These are phyloP conservation scores for Labrus mixtus DNA, from an alignment of 2,113 vertebrate genomes.

Conservation along the genomic window DNA sequence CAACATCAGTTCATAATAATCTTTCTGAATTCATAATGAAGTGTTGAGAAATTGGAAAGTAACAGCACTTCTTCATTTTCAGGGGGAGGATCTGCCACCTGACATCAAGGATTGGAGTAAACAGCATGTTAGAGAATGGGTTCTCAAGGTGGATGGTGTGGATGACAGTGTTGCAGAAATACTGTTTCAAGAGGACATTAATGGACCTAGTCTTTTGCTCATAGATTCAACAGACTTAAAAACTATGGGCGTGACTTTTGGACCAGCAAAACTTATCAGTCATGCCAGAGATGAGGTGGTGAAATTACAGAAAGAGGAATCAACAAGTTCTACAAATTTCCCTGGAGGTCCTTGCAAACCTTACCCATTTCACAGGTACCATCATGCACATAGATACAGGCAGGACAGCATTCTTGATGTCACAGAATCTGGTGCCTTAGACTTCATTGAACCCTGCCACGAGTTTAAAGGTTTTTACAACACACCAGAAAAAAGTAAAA, in stretches of 20 bases:
- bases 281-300: constrained; percentile 59
- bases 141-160: constrained; percentile 43
- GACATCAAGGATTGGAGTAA: constrained; percentile 72
- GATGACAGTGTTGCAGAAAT: constrained; percentile 49
- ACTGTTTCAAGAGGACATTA: constrained; percentile 64
- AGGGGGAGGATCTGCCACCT: constrained; percentile 34
- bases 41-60: neutral
- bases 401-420: constrained; percentile 63
- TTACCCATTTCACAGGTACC: constrained; percentile 72
- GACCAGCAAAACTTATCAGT: constrained; percentile 70
- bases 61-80: constrained; percentile 21
- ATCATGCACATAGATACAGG: constrained; percentile 69
- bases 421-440: constrained; percentile 72
- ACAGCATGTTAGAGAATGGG: constrained; percentile 73
- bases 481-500: constrained; percentile 40
- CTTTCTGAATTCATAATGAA: neutral
- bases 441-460: constrained; percentile 80
- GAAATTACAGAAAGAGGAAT: constrained; percentile 49
- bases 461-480: constrained; percentile 78
- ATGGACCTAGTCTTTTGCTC: constrained; percentile 63
- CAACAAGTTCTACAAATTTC: neutral
- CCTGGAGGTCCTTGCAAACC: constrained; percentile 61
- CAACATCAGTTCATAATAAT: neutral
- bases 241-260: constrained; percentile 48
- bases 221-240: constrained; percentile 50